phyloP scores from a whole-genome alignment of 1,140 invertebrate species.

The Saccostrea cuccullata region DNA sequence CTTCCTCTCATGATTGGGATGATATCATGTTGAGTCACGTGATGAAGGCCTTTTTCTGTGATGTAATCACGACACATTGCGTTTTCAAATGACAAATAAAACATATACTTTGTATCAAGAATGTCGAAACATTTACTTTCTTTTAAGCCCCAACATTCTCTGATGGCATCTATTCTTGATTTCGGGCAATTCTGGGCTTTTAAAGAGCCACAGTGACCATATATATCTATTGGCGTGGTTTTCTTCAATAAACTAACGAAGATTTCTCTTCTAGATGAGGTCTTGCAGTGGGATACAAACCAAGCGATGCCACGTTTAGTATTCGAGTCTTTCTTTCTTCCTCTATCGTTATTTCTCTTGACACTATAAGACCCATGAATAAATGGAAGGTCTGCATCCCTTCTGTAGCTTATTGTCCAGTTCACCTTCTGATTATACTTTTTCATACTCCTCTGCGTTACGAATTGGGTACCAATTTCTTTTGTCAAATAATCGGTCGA shows the following conservation, averaged over 20 bases:
- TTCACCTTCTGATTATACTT: constrained; percentile 79
- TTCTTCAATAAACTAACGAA: constrained; percentile 57
- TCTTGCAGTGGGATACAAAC: constrained; percentile 98
- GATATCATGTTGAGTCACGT: too few relatives aligned
- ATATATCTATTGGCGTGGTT: constrained; percentile 92
- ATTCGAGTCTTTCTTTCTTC: constrained; percentile 53
- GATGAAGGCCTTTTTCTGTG: too few relatives aligned
- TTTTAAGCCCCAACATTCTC: constrained; percentile 92
- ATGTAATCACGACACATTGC: constrained; percentile 97
- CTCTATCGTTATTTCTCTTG: constrained; percentile 31
- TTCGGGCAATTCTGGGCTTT: constrained; percentile 51
- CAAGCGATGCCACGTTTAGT: constrained; percentile 85
- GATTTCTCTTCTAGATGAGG: constrained; percentile 82
- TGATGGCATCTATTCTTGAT: constrained; percentile 81
- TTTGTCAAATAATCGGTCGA: too few relatives aligned
- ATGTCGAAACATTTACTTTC: constrained; percentile 77
- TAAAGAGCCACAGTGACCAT: constrained; percentile 89
- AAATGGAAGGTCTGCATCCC: constrained; percentile 79
- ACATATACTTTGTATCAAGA: constrained; percentile 57
- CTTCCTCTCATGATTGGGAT: too few relatives aligned
- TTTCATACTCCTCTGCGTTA: background rate
- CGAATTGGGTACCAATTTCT: background rate
- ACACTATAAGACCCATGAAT: constrained; percentile 47
- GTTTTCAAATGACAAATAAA: constrained; percentile 83
- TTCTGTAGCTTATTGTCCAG: constrained; percentile 88